A percentile compares a stretch with the other conserved stretches of the same genome.
Evolutionary conservation across 2,113 vertebrate genomes (phyloP).

Genomic region (Limnothrissa miodon): DNA sequence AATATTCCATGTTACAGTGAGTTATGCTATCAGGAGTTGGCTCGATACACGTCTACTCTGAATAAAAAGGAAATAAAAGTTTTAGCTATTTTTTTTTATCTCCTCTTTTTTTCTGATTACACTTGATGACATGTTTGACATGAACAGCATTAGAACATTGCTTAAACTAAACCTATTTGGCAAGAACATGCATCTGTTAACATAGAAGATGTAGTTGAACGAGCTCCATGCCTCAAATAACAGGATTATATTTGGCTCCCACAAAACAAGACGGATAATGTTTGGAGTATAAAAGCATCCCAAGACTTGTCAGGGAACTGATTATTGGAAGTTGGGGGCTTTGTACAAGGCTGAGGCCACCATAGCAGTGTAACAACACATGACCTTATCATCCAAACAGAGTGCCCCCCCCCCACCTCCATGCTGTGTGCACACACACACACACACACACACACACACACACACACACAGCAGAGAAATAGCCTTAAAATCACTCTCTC

Average conservation of each 20-base stretch:
- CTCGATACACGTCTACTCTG: not conserved
- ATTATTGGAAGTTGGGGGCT: not conserved
- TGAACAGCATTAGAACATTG: not conserved
- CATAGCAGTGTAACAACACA: not conserved
- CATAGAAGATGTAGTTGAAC: not conserved
- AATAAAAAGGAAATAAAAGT: not conserved
- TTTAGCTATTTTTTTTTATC: not conserved
- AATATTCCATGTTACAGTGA: not conserved
- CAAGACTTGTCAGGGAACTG: not conserved
- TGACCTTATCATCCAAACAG: not conserved
- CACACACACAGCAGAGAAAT: not conserved
- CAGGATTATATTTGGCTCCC: not conserved
- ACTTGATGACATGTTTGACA: not conserved
- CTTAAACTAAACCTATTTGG: not conserved
- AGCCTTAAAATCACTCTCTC: not conserved
- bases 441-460: too few species aligned
- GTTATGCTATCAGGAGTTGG: not conserved
- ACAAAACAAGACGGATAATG: not conserved
- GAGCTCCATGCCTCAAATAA: not conserved
- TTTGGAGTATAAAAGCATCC: conserved; percentile 1
- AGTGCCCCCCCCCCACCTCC: not conserved
- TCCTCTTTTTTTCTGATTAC: too few species aligned
- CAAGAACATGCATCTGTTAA: not conserved
- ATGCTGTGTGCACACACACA: not conserved
- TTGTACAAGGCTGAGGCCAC: not conserved